phyloP scores from a whole-genome alignment of 2,113 vertebrate species.

The Zosterops pallidus region DNA sequence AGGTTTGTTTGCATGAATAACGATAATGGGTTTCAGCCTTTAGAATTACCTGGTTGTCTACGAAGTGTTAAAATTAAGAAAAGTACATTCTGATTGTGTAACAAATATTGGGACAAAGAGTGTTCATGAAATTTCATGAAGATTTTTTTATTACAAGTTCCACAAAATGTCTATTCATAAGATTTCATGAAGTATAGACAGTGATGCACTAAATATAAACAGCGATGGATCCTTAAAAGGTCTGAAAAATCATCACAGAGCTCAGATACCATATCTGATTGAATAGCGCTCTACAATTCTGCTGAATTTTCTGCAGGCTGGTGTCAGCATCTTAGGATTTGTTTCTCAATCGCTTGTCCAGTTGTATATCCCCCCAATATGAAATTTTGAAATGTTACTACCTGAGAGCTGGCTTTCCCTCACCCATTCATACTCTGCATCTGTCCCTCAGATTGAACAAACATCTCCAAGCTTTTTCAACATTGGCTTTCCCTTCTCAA shows the following conservation, averaged over 20 bases:
- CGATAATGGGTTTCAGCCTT: neutral
- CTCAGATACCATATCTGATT: neutral
- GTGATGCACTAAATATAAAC: neutral
- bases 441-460: neutral
- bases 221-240: neutral
- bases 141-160: neutral
- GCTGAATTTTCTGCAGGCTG: neutral
- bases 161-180: neutral
- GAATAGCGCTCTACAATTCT: neutral
- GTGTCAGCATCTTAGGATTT: neutral
- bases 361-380: rapidly evolving
- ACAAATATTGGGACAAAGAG: neutral
- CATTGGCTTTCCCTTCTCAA: neutral
- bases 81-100: neutral
- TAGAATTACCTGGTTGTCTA: neutral
- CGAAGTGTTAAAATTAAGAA: neutral
- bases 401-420: neutral
- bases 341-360: neutral
- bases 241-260: neutral
- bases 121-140: neutral
- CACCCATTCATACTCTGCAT: neutral
- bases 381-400: neutral
- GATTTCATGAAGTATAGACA: neutral
- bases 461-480: neutral
- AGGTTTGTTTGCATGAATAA: neutral